These are phyloP conservation scores for Mobula hypostoma DNA, from an alignment of 2,113 vertebrate species.

Conservation along the genomic window DNA sequence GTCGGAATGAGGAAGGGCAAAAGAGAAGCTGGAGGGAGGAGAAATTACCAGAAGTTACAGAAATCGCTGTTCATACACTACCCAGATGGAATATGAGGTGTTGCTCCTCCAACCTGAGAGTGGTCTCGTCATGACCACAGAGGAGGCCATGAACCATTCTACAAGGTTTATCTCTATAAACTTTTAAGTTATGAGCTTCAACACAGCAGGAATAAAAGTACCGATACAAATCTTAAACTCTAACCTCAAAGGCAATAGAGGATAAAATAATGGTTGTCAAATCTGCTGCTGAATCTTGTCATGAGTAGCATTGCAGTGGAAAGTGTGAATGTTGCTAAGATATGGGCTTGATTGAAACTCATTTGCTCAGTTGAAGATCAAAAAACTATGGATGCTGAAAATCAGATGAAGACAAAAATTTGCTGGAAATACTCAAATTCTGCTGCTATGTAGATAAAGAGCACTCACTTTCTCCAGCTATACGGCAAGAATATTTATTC, in stretches of 20 bases:
- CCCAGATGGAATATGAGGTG: too few relatives aligned
- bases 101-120: too few relatives aligned
- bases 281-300: not conserved
- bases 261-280: not conserved
- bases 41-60: too few relatives aligned
- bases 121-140: too few relatives aligned
- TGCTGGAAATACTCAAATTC: too few relatives aligned
- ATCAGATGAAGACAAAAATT: too few relatives aligned
- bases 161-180: not conserved
- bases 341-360: not conserved
- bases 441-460: not conserved
- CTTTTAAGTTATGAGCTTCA: not conserved
- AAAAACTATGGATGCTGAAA: too few relatives aligned
- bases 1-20: too few relatives aligned
- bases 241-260: not conserved
- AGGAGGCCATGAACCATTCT: too few relatives aligned
- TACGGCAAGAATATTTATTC: not conserved
- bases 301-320: not conserved
- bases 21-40: too few relatives aligned
- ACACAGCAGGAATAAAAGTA: not conserved
- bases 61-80: too few relatives aligned
- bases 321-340: not conserved
- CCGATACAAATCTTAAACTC: not conserved
- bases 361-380: too few relatives aligned
- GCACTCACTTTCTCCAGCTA: not conserved